phyloP scores from a whole-genome alignment of 2,113 vertebrate genomes.

The Solea solea region DNA sequence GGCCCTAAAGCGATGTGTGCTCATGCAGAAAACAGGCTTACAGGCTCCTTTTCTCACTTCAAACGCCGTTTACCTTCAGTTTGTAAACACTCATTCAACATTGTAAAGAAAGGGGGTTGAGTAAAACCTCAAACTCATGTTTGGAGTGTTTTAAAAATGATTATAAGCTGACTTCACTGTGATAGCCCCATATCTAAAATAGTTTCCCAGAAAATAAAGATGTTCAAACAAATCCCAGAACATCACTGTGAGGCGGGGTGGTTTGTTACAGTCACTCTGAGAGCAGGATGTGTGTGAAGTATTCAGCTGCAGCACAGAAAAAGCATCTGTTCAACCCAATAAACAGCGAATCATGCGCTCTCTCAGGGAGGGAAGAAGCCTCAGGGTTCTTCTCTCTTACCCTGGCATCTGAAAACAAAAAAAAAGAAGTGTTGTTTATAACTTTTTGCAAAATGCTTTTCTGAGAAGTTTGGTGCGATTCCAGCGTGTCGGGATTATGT shows the following conservation, averaged over 20 bases:
- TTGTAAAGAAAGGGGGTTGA: no score
- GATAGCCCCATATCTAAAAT: background rate
- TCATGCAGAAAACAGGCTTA: slow-evolving; percentile 24
- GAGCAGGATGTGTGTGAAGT: no score
- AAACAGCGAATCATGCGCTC: slow-evolving; percentile 37
- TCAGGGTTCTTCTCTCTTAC: slow-evolving; percentile 22
- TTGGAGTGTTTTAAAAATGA: background rate
- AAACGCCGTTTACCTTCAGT: background rate
- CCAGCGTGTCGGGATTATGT: background rate
- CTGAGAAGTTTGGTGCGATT: slow-evolving; percentile 2
- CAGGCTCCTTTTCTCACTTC: slow-evolving; percentile 9
- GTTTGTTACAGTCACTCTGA: slow-evolving; percentile 1
- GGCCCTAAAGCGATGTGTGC: background rate
- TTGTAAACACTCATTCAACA: background rate
- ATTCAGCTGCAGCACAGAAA: slow-evolving; percentile 1
- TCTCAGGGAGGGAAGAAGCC: slow-evolving; percentile 23
- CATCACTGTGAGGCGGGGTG: background rate
- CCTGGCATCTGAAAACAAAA: slow-evolving; percentile 22
- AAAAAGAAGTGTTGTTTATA: background rate
- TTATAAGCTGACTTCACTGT: background rate
- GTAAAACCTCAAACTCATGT: background rate
- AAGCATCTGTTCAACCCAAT: slow-evolving; percentile 50
- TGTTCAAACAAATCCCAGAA: slow-evolving; percentile 9
- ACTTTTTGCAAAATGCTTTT: slow-evolving; percentile 13
- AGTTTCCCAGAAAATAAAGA: background rate